Evolutionary conservation across 2,113 vertebrate species (phyloP), one percentile per base, ranked within the genome.

Genomic region (Pterophyllum scalare): DNA sequence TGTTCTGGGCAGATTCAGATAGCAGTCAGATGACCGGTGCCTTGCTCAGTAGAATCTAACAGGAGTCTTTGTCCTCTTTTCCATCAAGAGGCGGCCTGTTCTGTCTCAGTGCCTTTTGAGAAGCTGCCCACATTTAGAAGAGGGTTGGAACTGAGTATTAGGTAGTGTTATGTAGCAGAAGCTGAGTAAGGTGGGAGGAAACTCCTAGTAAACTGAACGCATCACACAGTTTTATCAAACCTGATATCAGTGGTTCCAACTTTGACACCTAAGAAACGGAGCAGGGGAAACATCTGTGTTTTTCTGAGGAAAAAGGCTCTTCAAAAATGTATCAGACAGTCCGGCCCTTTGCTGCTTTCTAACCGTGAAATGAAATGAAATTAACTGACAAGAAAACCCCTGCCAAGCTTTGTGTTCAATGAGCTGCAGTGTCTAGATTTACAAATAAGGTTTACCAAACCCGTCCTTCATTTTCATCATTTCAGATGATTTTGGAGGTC

Each of bases 351-450:
- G 65, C 15, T 28, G 24, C 17, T 70, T 70, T 70, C 9, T 31
- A 1, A 24, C 0, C 12, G 9, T 70, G 14, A 72, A 72, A 72
- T 72, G 1, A 49, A 52, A 70, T 70, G 11, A 20, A 52, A 70
- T 70, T 6, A 20, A 52, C 20, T 52, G 6, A 70, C 1, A 1
- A 46, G 19, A 26, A 7, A 56, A 56, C 2, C 8, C 0, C 0
- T 46, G n/a, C 17, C 62, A 7, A 33, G 33, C 33, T 33, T 33
- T 7, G 1, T 33, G 33, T 33, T 7, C 6, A 33, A 33, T 33
- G 33, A 17, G 52, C 7, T 5, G 19, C 15, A 54, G 64, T 20
- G 28, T 49, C 64, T 70, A 24, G 15, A 67, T 67, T 46, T 67
- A 22, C 8, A 67, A 12, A 67, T 67, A 3, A 0, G 3, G 22